Evolutionary conservation across 92 coral and sea anemone genomes (phyloP).

Genomic region (Palythoa grandiflora): DNA sequence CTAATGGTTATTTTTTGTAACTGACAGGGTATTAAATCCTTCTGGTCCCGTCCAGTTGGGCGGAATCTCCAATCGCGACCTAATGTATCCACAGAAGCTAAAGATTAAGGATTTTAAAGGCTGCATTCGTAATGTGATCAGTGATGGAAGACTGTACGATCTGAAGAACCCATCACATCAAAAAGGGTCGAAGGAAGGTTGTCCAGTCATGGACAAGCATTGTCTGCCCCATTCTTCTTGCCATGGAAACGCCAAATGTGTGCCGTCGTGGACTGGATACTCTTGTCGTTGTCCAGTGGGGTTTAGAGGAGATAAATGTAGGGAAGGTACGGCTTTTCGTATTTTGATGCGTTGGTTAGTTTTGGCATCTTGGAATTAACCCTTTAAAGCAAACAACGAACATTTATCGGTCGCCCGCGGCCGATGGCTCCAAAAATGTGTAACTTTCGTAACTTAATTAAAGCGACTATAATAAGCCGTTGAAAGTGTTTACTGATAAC

Average conservation of each 20-base stretch:
- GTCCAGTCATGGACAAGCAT: slow-evolving; percentile 88
- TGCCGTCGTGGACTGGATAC: slow-evolving; percentile 84
- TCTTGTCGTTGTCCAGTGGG: slow-evolving; percentile 77
- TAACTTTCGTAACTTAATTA: no score
- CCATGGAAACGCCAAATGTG: slow-evolving; percentile 73
- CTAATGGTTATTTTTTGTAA: not conserved
- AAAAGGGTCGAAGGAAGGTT: slow-evolving; percentile 80
- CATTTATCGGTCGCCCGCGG: no score
- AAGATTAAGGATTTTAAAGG: slow-evolving; percentile 73
- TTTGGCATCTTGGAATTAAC: not conserved
- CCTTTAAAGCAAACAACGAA: no score
- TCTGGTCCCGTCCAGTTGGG: slow-evolving; percentile 92
- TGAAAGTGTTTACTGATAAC: no score
- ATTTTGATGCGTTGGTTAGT: not conserved
- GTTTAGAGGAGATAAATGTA: slow-evolving; percentile 9
- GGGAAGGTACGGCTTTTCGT: not conserved
- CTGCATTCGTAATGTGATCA: slow-evolving; percentile 90
- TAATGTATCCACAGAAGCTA: slow-evolving; percentile 70
- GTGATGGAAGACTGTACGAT: slow-evolving; percentile 78
- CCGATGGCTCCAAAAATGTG: no score
- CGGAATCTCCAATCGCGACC: slow-evolving; percentile 73
- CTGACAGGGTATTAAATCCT: slow-evolving; percentile 75
- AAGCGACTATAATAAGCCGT: no score
- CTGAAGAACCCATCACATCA: slow-evolving; percentile 73
- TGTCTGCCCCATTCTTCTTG: slow-evolving; percentile 78